phyloP scores from a whole-genome alignment of 2,888 invertebrate species.

The Morpho deidamia region DNA sequence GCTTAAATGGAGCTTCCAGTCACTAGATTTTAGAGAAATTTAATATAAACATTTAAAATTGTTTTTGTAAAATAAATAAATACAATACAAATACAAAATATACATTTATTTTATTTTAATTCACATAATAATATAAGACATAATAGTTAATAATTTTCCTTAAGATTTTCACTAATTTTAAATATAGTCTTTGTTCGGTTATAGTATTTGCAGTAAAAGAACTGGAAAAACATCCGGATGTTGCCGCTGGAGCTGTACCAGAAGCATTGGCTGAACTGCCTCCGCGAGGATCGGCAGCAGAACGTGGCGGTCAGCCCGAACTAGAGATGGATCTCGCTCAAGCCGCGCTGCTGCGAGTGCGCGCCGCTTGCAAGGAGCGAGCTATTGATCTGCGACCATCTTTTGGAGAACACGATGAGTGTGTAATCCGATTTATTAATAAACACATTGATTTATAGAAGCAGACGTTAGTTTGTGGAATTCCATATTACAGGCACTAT shows the following conservation, averaged over 20 bases:
- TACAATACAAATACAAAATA: no score
- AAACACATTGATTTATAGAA: no score
- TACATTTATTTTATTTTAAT: no score
- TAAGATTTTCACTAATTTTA: no score
- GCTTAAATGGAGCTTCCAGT: no score
- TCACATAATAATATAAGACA: no score
- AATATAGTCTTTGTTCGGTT: neutral
- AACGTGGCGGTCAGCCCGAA: constrained; percentile 33
- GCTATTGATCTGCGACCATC: constrained; percentile 82
- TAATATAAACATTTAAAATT: no score
- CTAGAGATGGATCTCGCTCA: constrained; percentile 75
- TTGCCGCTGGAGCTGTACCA: constrained; percentile 42
- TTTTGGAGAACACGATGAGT: constrained; percentile 86
- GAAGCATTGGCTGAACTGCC: constrained; percentile 75
- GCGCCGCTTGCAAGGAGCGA: constrained; percentile 79
- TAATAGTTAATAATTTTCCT: neutral
- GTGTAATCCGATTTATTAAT: constrained; percentile 20
- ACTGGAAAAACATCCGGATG: constrained; percentile 83
- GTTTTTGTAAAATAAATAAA: no score
- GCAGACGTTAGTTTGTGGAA: no score
- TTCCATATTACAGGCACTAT: no score
- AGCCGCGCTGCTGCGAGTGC: constrained; percentile 80
- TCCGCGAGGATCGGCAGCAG: constrained; percentile 44
- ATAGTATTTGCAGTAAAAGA: constrained; percentile 82
- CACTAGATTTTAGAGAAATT: no score